Percentiles rank a stretch among this genome's conserved stretches.
These are phyloP conservation scores for Ommatoiulus sabulosus DNA, from an alignment of 2,888 invertebrate genomes.

Conservation along the genomic window DNA sequence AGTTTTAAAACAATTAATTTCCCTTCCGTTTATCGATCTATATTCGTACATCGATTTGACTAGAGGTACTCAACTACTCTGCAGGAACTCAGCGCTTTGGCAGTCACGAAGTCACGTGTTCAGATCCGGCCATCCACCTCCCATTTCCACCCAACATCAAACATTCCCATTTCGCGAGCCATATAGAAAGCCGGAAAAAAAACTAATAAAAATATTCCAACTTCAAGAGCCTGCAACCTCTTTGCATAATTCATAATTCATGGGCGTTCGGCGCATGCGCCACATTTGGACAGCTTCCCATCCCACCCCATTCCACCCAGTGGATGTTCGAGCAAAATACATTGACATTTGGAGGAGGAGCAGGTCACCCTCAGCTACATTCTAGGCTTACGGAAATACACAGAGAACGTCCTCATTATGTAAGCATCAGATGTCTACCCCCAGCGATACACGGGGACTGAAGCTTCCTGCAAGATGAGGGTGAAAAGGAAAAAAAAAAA, in stretches of 20 bases:
- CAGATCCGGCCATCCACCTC: too few relatives aligned
- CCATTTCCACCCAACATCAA: too few relatives aligned
- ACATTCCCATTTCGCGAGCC: too few relatives aligned
- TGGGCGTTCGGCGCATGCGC: background rate
- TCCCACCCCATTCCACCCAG: background rate
- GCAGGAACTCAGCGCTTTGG: too few relatives aligned
- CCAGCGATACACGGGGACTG: background rate
- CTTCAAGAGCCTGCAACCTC: background rate
- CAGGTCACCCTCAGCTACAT: slow-evolving; percentile 6
- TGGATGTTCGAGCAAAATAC: slow-evolving; percentile 11
- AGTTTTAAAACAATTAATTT: too few relatives aligned
- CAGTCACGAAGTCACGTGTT: too few relatives aligned
- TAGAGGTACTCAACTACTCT: too few relatives aligned
- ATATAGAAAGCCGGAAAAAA: background rate
- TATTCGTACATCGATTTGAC: too few relatives aligned
- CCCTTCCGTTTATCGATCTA: too few relatives aligned
- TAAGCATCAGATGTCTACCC: slow-evolving; percentile 49
- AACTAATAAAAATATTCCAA: background rate
- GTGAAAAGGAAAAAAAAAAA: background rate
- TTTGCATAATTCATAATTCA: slow-evolving; percentile 7
- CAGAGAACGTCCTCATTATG: slow-evolving; percentile 45
- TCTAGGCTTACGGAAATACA: slow-evolving; percentile 16
- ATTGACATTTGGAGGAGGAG: slow-evolving; percentile 34
- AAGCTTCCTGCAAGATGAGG: background rate
- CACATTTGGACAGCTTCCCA: background rate